Conservation (phyloP, 2,797 vertebrate species). For the Centroberyx gerrardi region DNA sequence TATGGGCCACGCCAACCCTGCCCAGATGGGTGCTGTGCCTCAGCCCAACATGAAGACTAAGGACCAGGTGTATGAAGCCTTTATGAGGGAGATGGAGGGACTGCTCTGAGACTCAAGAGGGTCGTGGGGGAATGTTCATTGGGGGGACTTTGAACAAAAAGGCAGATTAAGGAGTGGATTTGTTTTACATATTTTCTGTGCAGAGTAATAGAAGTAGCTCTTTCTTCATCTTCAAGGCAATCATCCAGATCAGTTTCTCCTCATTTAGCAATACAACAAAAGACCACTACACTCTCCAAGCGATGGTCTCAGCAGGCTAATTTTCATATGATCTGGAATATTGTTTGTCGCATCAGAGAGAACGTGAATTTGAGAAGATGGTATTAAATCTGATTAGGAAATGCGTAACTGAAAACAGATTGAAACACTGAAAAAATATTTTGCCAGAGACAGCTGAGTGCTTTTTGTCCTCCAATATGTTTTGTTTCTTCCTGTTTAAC, state of each 20-base stretch:
- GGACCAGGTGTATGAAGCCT: constrained; percentile 98
- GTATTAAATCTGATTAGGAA: background rate
- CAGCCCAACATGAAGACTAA: constrained; percentile 95
- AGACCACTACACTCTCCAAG: background rate
- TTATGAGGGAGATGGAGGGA: constrained; percentile 99
- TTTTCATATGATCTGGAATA: constrained; percentile 24
- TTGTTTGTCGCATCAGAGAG: constrained; percentile 31
- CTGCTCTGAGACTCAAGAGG: constrained; percentile 85
- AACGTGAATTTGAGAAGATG: constrained; percentile 21
- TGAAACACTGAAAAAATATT: constrained; percentile 8
- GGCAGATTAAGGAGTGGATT: constrained; percentile 6
- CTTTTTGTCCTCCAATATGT: constrained; percentile 23
- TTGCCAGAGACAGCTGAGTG: background rate
- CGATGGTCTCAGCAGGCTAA: constrained; percentile 17
- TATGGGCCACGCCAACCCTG: constrained; percentile 71
- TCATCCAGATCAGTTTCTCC: constrained; percentile 31
- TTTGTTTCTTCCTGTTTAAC: constrained; percentile 10
- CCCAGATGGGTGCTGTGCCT: constrained; percentile 81
- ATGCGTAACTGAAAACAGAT: constrained; percentile 19
- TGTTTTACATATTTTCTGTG: constrained; percentile 41
- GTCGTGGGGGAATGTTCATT: background rate
- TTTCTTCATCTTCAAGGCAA: constrained; percentile 13
- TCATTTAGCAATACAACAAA: constrained; percentile 1
- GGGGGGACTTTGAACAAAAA: constrained; percentile 13
- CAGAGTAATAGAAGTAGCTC: constrained; percentile 39